These are phyloP conservation scores for Myrmophylax atrothorax DNA, from an alignment of 2,113 vertebrate species.

Conservation along the genomic window DNA sequence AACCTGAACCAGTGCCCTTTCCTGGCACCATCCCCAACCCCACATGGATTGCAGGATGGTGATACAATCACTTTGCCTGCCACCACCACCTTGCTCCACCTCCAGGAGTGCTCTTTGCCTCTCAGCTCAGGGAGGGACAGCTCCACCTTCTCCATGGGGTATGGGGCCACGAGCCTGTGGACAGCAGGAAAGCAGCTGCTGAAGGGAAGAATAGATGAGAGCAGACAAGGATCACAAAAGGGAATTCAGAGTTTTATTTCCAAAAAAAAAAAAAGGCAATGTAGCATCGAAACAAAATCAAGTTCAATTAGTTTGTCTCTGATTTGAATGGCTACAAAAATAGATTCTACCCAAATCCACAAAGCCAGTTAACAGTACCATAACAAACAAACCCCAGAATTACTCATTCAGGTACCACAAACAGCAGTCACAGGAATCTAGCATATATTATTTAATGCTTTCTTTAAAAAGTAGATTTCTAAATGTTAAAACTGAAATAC, in stretches of 20 bases:
- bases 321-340: constrained; percentile 50
- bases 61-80: not conserved
- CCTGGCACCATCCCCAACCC: not conserved
- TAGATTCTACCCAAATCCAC: constrained; percentile 45
- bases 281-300: constrained; percentile 38
- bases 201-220: not conserved
- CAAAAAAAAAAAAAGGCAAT: constrained; percentile 22
- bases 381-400: not conserved
- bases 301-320: constrained; percentile 52
- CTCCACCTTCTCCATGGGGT: not conserved
- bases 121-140: not conserved
- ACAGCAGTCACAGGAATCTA: constrained; percentile 83
- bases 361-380: constrained; percentile 41
- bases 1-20: not conserved
- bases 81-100: not conserved
- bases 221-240: constrained; percentile 37
- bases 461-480: constrained; percentile 80
- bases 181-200: not conserved
- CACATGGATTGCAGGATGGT: not conserved
- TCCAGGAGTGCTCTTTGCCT: not conserved
- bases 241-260: constrained; percentile 60
- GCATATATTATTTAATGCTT: constrained; percentile 74
- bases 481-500: constrained; percentile 79
- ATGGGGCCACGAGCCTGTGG: not conserved
- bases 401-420: constrained; percentile 63